Evolutionary conservation across 1,140 invertebrate species (phyloP), one percentile per base, ranked within the genome.

Genomic region (Nilaparvata lugens): DNA sequence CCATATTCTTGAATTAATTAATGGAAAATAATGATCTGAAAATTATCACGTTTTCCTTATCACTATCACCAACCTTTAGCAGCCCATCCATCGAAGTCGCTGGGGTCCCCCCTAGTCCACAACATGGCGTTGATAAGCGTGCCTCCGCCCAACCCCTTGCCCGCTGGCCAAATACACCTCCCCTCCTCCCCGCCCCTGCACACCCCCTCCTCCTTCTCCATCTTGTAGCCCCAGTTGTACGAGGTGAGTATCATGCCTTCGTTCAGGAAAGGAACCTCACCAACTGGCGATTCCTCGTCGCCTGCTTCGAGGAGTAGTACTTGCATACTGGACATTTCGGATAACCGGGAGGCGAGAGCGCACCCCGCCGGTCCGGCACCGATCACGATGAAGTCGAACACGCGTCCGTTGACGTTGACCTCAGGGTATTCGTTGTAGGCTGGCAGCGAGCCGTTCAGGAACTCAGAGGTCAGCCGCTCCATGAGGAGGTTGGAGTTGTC

Each of bases 91-190:
- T 93, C 84, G 73, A 86, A 93, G 66, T 93, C 88, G 13, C 72
- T 71, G 2, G 78, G 78, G 73, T 90, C 83, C 0, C 92, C 93
- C 38, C 93, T 78, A 1, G 90, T 85, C 70, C 94, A 93, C 14
- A 92, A 93, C 21, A 94, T 91, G 55, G 84, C 89, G 70, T 95
- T 94, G 19, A 94, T 81, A 2, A 87, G 82, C 19, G 84, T 88
- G 1, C 82, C 81, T 0, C 91, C 91, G 1, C 91, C 91, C 1
- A 88, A 67, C 0, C 77, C 81, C 67, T 76, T 82, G 2, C 83
- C 84, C 38, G 81, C 69, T 0, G 83, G 81, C 75, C 81, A 78
- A 19, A 74, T 76, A 67, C 83, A 85, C 9, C 25, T 40, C 21
- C 69, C 64, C 43, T 77, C 70, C 0, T 74, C 73, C 67, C 81